phyloP scores from a whole-genome alignment of 1,140 invertebrate genomes.

The Camponotus floridanus region DNA sequence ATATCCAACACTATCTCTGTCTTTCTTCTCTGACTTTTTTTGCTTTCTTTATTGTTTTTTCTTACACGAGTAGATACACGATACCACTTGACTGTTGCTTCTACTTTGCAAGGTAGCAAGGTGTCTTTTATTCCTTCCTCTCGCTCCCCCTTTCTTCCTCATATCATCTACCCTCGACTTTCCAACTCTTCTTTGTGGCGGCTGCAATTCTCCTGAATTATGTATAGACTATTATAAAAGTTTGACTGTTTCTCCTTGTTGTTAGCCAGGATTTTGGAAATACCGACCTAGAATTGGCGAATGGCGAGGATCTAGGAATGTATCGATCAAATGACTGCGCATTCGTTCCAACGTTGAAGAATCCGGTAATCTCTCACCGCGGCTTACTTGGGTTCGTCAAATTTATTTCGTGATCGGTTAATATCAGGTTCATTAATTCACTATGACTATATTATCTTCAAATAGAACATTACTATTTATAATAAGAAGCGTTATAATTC shows the following conservation, averaged over 20 bases:
- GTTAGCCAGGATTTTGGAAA: slow-evolving; percentile 53
- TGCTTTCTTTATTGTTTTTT: slow-evolving; percentile 37
- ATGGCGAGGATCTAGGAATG: background rate
- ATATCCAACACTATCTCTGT: slow-evolving; percentile 14
- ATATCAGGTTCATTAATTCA: slow-evolving; percentile 40
- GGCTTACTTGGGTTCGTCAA: slow-evolving; percentile 7
- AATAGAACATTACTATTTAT: slow-evolving; percentile 10
- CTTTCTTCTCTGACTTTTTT: background rate
- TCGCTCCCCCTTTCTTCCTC: background rate
- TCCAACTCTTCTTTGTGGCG: slow-evolving; percentile 16
- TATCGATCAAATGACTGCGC: slow-evolving; percentile 23
- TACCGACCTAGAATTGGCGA: background rate
- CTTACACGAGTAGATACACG: slow-evolving; percentile 36
- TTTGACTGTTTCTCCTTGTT: slow-evolving; percentile 54
- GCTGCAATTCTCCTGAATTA: slow-evolving; percentile 59
- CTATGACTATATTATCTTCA: background rate
- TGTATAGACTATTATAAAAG: slow-evolving; percentile 64
- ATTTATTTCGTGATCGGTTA: slow-evolving; percentile 22
- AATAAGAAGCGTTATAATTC: background rate
- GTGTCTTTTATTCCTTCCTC: slow-evolving; percentile 15
- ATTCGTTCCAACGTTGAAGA: slow-evolving; percentile 36
- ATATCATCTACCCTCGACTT: slow-evolving; percentile 24
- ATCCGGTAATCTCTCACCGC: background rate
- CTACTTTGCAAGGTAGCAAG: slow-evolving; percentile 29
- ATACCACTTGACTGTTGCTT: slow-evolving; percentile 59